Evolutionary conservation across 2,113 vertebrate species (phyloP).

Genomic region (Apus apus): DNA sequence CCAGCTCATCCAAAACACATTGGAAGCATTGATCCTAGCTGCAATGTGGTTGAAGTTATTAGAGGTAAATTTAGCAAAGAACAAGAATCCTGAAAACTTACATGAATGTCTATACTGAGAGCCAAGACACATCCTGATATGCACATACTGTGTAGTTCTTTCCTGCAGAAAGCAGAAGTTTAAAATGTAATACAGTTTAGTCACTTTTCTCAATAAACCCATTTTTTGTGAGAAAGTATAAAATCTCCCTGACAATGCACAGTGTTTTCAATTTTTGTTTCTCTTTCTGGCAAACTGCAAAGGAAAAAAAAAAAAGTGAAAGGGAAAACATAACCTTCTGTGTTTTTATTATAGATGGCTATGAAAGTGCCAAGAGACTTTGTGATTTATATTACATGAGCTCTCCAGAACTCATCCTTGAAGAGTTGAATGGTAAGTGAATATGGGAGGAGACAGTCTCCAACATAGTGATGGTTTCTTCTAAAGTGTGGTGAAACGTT

Average conservation of each 20-base stretch:
- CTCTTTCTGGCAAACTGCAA: not conserved
- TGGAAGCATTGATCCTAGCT: slow-evolving; percentile 94
- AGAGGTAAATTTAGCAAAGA: slow-evolving; percentile 80
- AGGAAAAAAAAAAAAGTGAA: not conserved
- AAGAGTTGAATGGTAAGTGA: slow-evolving; percentile 89
- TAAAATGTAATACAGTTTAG: not conserved
- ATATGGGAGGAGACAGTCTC: not conserved
- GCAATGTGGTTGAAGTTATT: slow-evolving; percentile 90
- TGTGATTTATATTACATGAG: slow-evolving; percentile 98
- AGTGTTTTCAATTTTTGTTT: not conserved
- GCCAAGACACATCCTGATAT: not conserved
- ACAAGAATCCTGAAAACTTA: not conserved
- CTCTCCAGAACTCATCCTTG: slow-evolving; percentile 90
- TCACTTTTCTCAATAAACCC: not conserved
- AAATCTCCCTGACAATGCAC: not conserved
- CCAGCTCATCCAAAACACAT: slow-evolving; percentile 96
- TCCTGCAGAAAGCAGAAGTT: not conserved
- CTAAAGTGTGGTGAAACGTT: not conserved
- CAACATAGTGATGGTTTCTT: not conserved
- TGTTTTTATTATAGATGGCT: slow-evolving; percentile 85
- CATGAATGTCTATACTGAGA: not conserved
- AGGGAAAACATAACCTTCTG: not conserved
- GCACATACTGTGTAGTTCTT: not conserved
- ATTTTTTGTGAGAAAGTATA: not conserved
- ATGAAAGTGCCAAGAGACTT: slow-evolving; percentile 92